These are phyloP conservation scores for Anastrepha ludens DNA, from an alignment of 1,140 invertebrate genomes.

Conservation along the genomic window DNA sequence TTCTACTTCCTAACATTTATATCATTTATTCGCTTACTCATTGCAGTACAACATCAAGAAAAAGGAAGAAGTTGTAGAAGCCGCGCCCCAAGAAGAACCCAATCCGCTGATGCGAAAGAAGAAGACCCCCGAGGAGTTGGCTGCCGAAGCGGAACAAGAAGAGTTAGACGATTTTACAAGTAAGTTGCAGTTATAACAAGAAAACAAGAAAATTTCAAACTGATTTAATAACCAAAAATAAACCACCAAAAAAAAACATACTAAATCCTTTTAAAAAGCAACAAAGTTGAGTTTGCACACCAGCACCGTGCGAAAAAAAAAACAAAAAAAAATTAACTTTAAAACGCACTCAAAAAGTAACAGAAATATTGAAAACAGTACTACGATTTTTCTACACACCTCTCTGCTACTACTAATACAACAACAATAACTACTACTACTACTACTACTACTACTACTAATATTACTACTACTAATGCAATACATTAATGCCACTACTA, in stretches of 20 bases:
- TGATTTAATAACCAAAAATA: not conserved
- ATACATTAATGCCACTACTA: conserved; percentile 44
- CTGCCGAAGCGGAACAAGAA: conserved; percentile 93
- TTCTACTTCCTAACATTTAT: too few relatives aligned
- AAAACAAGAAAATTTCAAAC: not conserved
- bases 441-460: conserved; percentile 2
- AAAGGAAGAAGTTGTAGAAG: conserved; percentile 91
- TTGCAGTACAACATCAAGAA: conserved; percentile 98
- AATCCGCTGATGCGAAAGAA: conserved; percentile 96
- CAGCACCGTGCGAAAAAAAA: not conserved
- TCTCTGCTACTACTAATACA: not conserved
- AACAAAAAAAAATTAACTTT: not conserved
- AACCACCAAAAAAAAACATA: not conserved
- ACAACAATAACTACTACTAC: conserved; percentile 18
- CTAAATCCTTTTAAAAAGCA: not conserved
- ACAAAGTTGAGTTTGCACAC: conserved; percentile 13
- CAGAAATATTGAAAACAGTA: not conserved
- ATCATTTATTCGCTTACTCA: not conserved
- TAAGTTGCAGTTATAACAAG: conserved; percentile 77
- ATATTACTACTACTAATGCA: not conserved
- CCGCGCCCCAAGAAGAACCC: conserved; percentile 85
- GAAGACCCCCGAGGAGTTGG: conserved; percentile 97
- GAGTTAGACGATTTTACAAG: conserved; percentile 98
- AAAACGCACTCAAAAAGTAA: conserved; percentile 1
- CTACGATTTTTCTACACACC: not conserved